These are phyloP conservation scores for Pipistrellus pygmaeus DNA, from an alignment of 2,797 vertebrate genomes.

Conservation along the genomic window DNA sequence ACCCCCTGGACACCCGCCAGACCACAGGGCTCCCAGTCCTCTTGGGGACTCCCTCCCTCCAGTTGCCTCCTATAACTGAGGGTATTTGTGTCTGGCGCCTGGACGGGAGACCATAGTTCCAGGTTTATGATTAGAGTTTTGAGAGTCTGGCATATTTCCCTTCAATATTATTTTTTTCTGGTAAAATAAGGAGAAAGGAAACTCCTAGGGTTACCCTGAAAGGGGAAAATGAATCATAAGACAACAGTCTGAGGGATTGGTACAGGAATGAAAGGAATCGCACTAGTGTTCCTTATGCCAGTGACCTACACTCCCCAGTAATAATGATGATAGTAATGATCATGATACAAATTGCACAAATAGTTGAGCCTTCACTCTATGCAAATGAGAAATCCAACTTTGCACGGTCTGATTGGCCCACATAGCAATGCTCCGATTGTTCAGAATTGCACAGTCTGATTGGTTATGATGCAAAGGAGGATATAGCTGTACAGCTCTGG, in stretches of 20 bases:
- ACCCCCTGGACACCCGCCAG: conserved; percentile 43
- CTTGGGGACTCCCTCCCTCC: not conserved
- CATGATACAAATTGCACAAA: not conserved
- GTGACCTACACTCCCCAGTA: not conserved
- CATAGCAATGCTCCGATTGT: not conserved
- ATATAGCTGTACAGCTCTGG: not conserved
- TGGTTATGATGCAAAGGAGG: not conserved
- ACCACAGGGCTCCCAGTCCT: not conserved
- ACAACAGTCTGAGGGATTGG: not conserved
- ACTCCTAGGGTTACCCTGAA: not conserved
- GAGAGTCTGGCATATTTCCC: not conserved
- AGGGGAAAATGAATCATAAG: not conserved
- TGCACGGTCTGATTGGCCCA: not conserved
- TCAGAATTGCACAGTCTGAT: not conserved
- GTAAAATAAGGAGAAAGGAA: not conserved
- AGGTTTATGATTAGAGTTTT: not conserved
- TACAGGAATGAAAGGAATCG: not conserved
- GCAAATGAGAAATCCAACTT: not conserved
- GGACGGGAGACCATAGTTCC: not conserved
- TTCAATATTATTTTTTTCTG: conserved; percentile 6
- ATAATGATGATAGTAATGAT: not conserved
- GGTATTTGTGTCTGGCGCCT: not conserved
- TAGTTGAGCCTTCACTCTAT: not conserved
- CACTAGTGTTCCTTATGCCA: not conserved
- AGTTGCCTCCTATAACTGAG: not conserved